Percentiles rank a stretch among this genome's conserved stretches.
These are phyloP conservation scores for Pheosia tremula DNA, from an alignment of 2,888 invertebrate species.

Conservation along the genomic window DNA sequence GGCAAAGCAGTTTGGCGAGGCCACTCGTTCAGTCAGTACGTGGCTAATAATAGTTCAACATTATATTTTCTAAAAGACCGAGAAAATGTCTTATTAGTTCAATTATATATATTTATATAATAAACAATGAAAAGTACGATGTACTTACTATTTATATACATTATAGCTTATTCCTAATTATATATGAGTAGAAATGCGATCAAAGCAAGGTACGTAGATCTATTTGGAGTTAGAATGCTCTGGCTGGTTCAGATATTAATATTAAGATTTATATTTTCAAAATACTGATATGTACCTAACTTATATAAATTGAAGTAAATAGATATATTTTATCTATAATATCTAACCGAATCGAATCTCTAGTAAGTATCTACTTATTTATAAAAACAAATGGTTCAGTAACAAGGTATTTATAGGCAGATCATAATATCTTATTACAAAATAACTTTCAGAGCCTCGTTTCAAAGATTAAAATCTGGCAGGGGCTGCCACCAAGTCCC, in stretches of 20 bases:
- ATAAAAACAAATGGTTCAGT: too few species aligned
- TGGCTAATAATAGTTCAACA: too few species aligned
- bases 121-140: constrained; percentile 20
- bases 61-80: constrained; percentile 14
- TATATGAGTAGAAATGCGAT: constrained; percentile 20
- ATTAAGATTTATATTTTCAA: constrained; percentile 38
- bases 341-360: constrained; percentile 22
- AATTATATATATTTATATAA: constrained; percentile 25
- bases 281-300: constrained; percentile 23
- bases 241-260: constrained; percentile 57
- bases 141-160: constrained; percentile 21
- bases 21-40: too few species aligned
- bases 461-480: too few species aligned
- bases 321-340: constrained; percentile 15
- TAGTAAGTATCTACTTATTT: not conserved
- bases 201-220: constrained; percentile 26
- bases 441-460: too few species aligned
- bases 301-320: constrained; percentile 15
- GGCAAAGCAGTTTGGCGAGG: too few species aligned
- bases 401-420: too few species aligned
- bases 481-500: too few species aligned
- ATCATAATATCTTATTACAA: too few species aligned
- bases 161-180: constrained; percentile 3
- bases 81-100: constrained; percentile 43
- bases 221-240: constrained; percentile 37